A percentile compares a stretch with the other conserved stretches of the same genome.
Evolutionary conservation across 2,888 invertebrate species (phyloP).

Genomic region (Xestia sexstrigata): DNA sequence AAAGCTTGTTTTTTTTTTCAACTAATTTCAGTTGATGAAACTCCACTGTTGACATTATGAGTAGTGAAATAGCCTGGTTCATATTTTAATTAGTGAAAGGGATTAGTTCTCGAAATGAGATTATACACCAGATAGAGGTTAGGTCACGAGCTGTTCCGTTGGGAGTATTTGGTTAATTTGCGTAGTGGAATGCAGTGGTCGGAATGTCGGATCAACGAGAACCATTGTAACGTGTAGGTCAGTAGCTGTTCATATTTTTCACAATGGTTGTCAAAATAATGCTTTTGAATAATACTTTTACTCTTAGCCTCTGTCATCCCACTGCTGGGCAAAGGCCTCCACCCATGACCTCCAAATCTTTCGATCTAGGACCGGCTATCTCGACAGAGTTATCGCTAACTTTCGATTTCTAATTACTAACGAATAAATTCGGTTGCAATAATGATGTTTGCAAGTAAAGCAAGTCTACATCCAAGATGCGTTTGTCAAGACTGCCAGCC

Average conservation of each 20-base stretch:
- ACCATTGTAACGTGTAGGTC: background rate
- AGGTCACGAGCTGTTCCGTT: too few species aligned
- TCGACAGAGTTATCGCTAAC: too few species aligned
- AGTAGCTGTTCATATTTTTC: background rate
- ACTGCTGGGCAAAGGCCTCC: too few species aligned
- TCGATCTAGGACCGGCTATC: too few species aligned
- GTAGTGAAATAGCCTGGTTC: background rate
- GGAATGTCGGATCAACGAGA: background rate
- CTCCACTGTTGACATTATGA: background rate
- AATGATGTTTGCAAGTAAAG: too few species aligned
- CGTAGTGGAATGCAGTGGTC: background rate
- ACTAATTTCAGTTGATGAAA: background rate
- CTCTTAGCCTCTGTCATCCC: too few species aligned
- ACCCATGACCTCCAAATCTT: too few species aligned
- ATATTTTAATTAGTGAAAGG: background rate
- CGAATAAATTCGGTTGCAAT: too few species aligned
- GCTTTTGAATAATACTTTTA: background rate
- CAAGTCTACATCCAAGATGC: too few species aligned
- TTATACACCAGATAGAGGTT: background rate
- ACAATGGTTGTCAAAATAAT: background rate
- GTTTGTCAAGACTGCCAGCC: too few species aligned
- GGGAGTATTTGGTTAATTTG: background rate
- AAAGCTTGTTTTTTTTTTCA: background rate
- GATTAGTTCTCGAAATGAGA: conserved; percentile 3
- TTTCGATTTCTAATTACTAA: too few species aligned